These are phyloP conservation scores for Meteorus sp. DNA, from an alignment of 1,140 invertebrate species.

Conservation along the genomic window DNA sequence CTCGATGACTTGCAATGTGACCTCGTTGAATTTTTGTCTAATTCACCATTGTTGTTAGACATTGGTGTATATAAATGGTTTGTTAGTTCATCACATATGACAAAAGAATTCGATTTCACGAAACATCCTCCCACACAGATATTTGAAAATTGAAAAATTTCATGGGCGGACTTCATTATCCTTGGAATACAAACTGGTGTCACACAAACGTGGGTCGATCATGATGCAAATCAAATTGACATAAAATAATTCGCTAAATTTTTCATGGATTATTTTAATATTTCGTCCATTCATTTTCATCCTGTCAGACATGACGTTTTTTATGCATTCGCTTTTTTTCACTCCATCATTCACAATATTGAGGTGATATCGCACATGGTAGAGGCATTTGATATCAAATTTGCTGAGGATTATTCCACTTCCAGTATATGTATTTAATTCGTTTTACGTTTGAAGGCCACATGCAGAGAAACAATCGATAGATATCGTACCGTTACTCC, in stretches of 20 bases:
- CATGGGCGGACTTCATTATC: not conserved
- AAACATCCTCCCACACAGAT: conserved; percentile 7
- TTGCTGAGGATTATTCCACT: too few relatives aligned
- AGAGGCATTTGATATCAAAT: too few relatives aligned
- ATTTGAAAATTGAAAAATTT: conserved; percentile 3
- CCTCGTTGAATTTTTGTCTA: not conserved
- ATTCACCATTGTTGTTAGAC: not conserved
- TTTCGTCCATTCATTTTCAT: too few relatives aligned
- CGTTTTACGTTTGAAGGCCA: not conserved
- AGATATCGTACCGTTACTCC: conserved; percentile 34
- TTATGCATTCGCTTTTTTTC: too few relatives aligned
- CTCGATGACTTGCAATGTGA: not conserved
- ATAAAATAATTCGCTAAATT: too few relatives aligned
- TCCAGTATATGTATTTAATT: not conserved
- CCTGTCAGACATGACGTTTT: too few relatives aligned
- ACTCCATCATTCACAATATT: too few relatives aligned
- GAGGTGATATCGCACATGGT: too few relatives aligned
- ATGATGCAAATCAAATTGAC: too few relatives aligned
- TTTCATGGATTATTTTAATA: too few relatives aligned
- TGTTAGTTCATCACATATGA: not conserved
- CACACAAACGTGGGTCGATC: conserved; percentile 16
- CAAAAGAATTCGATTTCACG: conserved; percentile 1
- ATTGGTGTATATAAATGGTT: not conserved
- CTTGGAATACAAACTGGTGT: not conserved
- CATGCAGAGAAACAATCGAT: conserved; percentile 25